Percentiles rank a stretch among this genome's conserved stretches.
Evolutionary conservation across 2,888 invertebrate genomes (phyloP).

Genomic region (Labia minor): DNA sequence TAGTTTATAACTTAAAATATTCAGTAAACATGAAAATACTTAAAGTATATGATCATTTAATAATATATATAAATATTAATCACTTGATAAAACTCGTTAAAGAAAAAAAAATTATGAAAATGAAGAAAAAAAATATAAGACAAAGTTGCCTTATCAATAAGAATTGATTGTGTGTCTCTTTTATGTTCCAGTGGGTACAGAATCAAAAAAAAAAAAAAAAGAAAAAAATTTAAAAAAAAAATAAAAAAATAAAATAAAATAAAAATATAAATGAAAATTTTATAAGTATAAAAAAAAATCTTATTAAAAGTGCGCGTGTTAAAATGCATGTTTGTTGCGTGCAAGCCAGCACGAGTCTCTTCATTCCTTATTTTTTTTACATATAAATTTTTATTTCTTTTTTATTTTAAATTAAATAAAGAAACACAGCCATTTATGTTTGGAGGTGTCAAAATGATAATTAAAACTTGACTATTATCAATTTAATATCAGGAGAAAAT

Average conservation of each 20-base stretch:
- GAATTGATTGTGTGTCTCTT: constrained; percentile 27
- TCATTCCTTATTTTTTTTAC: constrained; percentile 18
- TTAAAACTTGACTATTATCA: too few relatives aligned
- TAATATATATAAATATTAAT: constrained; percentile 1
- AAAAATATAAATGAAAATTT: too few relatives aligned
- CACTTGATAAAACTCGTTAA: constrained; percentile 8
- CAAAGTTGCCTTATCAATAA: constrained; percentile 28
- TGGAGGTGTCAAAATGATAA: too few relatives aligned
- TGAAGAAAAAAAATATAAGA: constrained; percentile 24
- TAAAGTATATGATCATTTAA: constrained; percentile 15
- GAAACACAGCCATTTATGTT: too few relatives aligned
- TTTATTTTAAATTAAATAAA: too few relatives aligned
- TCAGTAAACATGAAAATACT: too few relatives aligned
- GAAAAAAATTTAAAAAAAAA: neutral
- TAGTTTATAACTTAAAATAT: too few relatives aligned
- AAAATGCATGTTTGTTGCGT: constrained; percentile 18
- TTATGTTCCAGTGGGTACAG: constrained; percentile 26
- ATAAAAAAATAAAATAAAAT: neutral
- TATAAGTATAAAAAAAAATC: constrained; percentile 27
- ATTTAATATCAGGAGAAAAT: too few relatives aligned
- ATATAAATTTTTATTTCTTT: too few relatives aligned
- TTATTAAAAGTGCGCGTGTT: constrained; percentile 19
- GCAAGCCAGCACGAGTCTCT: constrained; percentile 18
- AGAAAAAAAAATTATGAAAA: constrained; percentile 21
- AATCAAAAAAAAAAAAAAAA: constrained; percentile 23